Evolutionary conservation across 2,888 invertebrate genomes (phyloP), one percentile per base, ranked within the genome.

Genomic region (Heliconius ethilla): DNA sequence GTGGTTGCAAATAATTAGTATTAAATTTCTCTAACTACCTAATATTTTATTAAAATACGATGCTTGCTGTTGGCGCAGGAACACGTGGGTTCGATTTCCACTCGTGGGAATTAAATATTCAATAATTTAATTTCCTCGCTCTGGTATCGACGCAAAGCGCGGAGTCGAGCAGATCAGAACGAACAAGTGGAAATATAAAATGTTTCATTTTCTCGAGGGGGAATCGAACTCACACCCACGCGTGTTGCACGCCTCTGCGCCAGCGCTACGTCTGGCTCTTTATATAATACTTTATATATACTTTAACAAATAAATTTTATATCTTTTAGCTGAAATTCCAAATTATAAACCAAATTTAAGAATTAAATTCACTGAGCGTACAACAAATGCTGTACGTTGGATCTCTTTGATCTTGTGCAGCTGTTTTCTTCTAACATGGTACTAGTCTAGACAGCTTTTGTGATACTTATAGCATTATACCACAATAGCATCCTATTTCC

Each of bases 281-380:
- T 6, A 33, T 33, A 33, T 33, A 33, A 33, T 33, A 27, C 27
- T 29, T 29, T 29, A 29, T 7, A 37, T 37, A 22, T 59, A 51
- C 7, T 51, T 18, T 59, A 22, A 59, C n/a, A n/a, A n/a, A 59
- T 3, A 59, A 11, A 10, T n/a, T n/a, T n/a, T 59, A 3, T 22
- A 9, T 22, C 1, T 51, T 51, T 22, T 9, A 59, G n/a, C n/a
- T 59, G 10, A 59, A 59, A n/a, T 7, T 63, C 7, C 63, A 63
- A 3, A 63, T 15, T 59, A 29, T 7, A 7, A 63, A 63, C 63
- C 15, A 2, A 51, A 10, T 22, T 18, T 51, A 45, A 51, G 27
- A 33, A 91, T 91, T 90, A 89, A 91, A 91, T 91, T 90, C 90
- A 91, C 90, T 87, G 84, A 85, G 86, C 85, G 87, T 86, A 86